Percentiles rank a stretch among this genome's conserved stretches.
Conservation (phyloP, 2,888 invertebrate genomes). For the Cheilosia vulpina region DNA sequence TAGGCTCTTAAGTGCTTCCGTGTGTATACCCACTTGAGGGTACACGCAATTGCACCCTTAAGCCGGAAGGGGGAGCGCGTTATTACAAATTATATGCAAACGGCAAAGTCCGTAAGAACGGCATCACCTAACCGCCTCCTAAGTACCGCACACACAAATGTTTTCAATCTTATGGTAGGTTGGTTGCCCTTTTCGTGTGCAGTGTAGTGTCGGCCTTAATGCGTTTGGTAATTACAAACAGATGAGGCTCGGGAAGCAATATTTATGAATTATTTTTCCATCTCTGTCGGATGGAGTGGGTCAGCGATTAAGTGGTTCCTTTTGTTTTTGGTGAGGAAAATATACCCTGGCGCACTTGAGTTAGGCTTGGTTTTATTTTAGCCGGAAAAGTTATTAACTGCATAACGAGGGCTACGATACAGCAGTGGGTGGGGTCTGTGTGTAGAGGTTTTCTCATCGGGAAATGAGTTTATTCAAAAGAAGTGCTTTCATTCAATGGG, state of each 20-base stretch:
- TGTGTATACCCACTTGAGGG: conserved; percentile 64
- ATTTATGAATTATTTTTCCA: conserved; percentile 61
- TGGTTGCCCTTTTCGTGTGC: conserved; percentile 41
- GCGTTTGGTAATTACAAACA: conserved; percentile 75
- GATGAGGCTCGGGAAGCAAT: conserved; percentile 67
- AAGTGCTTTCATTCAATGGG: conserved; percentile 55
- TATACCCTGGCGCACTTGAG: conserved; percentile 26
- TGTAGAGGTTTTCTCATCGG: conserved; percentile 6
- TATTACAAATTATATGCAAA: conserved; percentile 74
- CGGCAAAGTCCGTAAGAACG: conserved; percentile 51
- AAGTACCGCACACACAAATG: conserved; percentile 21
- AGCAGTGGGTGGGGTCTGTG: conserved; percentile 13
- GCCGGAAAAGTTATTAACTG: conserved; percentile 74
- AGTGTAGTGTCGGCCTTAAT: conserved; percentile 68
- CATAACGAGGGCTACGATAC: conserved; percentile 56
- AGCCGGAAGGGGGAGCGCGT: conserved; percentile 39
- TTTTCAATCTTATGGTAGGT: conserved; percentile 15
- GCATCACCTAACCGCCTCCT: conserved; percentile 1
- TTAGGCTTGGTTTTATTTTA: conserved; percentile 56
- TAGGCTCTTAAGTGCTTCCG: conserved; percentile 61
- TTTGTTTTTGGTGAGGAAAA: conserved; percentile 26
- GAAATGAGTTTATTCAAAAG: conserved; percentile 62
- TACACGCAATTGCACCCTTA: conserved; percentile 58
- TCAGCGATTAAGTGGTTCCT: conserved; percentile 68
- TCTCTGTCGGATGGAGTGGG: conserved; percentile 23